Base-by-base conservation (phyloP, 2,888 invertebrate species). In the Tetanocera ferruginea region DNA sequence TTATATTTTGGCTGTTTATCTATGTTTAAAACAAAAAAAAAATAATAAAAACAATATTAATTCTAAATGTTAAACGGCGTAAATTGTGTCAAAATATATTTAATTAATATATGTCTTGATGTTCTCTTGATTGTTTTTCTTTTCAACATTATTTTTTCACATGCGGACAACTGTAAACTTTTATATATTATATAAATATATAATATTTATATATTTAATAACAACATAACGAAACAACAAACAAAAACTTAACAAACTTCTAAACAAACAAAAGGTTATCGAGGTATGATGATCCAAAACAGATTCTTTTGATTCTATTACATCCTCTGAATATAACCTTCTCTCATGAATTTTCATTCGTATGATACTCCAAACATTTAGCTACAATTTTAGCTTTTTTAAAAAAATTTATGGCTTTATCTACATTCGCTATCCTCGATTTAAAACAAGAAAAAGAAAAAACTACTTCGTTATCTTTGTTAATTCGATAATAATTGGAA, bases 121-220 rank as follows among this genome's bases (percentile, higher is more conserved):
- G 43, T 75, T 76, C 75, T 81, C 52, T 81, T 76, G 70, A 37
- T 70, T 64, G 69, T 69, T 72, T 78, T 72, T 71, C 25, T 78
- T 79, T 76, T 76, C 69, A 70, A 69, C 25, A 72, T 43, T 14
- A 28, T 62, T 76, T 52, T 74, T 37, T 79, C 57, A 75, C 75
- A 75, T 67, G 75, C 75, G 52, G 75, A 66, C 66, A 66, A 52
- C 43, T 52, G 19, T 31, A 66, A 9, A 31, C 31, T 17, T 70
- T 67, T 31, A 34, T 23, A 70, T 31, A 70, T 17, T 51, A n/a
- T 67, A n/a, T 23, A 37, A 67, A 37, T 23, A 11, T 66, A 31
- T 19, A 2, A 67, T 49, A 69, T 69, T 51, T 14, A 17, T 51
- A 49, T 19, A 43, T 19, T 51, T 19, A 74, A 64, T 25, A 17